phyloP scores from a whole-genome alignment of 2,888 invertebrate genomes.

The Latheticus oryzae region DNA sequence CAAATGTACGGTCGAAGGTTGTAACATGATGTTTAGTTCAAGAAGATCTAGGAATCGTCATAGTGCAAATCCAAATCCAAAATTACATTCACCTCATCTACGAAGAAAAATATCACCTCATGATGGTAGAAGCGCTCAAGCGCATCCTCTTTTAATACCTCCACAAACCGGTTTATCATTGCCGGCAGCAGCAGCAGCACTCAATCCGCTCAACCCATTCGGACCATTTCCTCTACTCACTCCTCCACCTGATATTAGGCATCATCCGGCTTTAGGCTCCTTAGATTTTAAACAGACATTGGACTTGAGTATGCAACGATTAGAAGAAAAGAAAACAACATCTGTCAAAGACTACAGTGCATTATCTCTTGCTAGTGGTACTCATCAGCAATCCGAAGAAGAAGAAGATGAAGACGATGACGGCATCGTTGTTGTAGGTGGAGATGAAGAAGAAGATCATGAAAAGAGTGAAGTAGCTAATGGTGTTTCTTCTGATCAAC shows the following conservation, averaged over 20 bases:
- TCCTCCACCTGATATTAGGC: conserved; percentile 75
- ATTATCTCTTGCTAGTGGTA: conserved; percentile 54
- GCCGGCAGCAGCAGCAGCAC: conserved; percentile 72
- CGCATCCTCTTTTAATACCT: conserved; percentile 83
- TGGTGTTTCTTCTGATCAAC: conserved; percentile 67
- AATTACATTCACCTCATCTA: conserved; percentile 94
- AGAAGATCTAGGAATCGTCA: conserved; percentile 95
- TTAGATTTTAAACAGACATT: conserved; percentile 75
- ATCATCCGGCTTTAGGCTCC: conserved; percentile 69
- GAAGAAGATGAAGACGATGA: conserved; percentile 79
- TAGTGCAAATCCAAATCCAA: conserved; percentile 98
- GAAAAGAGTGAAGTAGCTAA: conserved; percentile 63
- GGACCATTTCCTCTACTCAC: conserved; percentile 83
- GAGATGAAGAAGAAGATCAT: conserved; percentile 68
- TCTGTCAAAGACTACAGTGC: conserved; percentile 56
- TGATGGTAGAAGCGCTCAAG: conserved; percentile 89
- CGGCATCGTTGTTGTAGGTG: conserved; percentile 82
- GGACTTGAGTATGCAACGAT: conserved; percentile 69
- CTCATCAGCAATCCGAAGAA: conserved; percentile 64
- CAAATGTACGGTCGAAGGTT: conserved; percentile 98
- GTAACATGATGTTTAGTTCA: conserved; percentile 99
- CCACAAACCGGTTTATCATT: conserved; percentile 76
- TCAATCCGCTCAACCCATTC: conserved; percentile 81
- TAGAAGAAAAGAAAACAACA: conserved; percentile 64
- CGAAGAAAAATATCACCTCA: conserved; percentile 94